phyloP scores from a whole-genome alignment of 2,797 vertebrate species.

The Danio albolineatus region DNA sequence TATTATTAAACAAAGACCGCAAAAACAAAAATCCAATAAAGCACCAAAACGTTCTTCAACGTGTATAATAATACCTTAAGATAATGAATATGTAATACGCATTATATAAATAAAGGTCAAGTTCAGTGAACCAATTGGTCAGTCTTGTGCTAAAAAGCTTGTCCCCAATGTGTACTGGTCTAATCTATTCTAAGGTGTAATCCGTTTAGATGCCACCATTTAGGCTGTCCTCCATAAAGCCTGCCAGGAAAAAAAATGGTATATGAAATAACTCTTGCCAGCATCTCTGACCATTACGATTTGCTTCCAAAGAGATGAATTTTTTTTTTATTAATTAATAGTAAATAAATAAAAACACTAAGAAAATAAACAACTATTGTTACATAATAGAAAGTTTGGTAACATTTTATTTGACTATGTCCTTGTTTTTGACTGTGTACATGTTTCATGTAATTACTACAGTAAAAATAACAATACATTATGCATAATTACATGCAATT shows the following conservation, averaged over 20 bases:
- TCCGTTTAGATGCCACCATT: constrained; percentile 54
- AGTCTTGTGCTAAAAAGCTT: neutral
- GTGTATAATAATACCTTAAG: no score
- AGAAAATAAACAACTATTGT: neutral
- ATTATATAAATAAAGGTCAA: no score
- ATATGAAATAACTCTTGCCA: constrained; percentile 7
- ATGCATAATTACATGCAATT: no score
- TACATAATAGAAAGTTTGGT: neutral
- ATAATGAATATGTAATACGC: no score
- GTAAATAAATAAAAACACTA: neutral
- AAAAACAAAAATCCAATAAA: no score
- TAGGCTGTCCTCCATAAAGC: constrained; percentile 47
- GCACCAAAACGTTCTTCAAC: no score
- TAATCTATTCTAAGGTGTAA: constrained; percentile 56
- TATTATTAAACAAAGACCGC: no score
- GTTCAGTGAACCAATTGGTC: constrained; percentile 14
- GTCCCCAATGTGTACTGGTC: constrained; percentile 41
- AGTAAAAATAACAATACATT: no score
- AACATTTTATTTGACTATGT: no score
- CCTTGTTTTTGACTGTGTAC: no score
- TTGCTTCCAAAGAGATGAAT: neutral
- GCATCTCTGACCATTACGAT: neutral
- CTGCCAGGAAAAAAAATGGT: constrained; percentile 9
- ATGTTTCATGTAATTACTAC: no score
- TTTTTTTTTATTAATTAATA: no score